phyloP scores from a whole-genome alignment of 2,113 vertebrate species.

The Manacus vitellinus region DNA sequence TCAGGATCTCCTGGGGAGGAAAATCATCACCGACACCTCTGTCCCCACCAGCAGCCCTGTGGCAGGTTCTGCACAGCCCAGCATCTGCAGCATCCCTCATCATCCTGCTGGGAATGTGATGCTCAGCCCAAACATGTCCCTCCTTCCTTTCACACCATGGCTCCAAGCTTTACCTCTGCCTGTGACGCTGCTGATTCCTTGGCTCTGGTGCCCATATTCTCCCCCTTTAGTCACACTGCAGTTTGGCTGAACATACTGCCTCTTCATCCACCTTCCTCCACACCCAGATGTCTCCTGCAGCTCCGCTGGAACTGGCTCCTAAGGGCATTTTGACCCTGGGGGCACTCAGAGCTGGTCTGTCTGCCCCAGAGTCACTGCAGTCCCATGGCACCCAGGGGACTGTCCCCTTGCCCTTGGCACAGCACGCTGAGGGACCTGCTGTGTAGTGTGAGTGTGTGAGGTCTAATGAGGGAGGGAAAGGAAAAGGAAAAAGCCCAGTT shows the following conservation, averaged over 20 bases:
- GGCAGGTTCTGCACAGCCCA: neutral
- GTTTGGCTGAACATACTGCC: neutral
- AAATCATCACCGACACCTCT: fast-evolving
- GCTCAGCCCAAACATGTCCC: neutral
- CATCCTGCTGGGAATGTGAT: neutral
- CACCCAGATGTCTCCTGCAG: neutral
- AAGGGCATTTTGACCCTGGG: fast-evolving
- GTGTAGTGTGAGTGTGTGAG: fast-evolving
- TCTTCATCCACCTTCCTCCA: neutral
- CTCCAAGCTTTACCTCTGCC: neutral
- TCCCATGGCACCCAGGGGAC: neutral
- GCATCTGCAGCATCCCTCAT: neutral
- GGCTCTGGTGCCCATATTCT: neutral
- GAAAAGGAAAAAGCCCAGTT: neutral
- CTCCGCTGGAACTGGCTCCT: neutral
- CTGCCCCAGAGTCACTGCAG: neutral
- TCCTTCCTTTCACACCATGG: neutral
- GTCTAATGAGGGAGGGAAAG: neutral
- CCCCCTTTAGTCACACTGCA: neutral
- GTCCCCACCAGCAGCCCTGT: neutral
- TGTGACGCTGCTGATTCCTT: neutral
- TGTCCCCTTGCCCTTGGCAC: fast-evolving
- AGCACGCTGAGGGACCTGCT: neutral
- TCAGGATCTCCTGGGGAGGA: neutral
- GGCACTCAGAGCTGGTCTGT: neutral